These are phyloP conservation scores for Leptobrachium ailaonicum DNA, from an alignment of 2,113 vertebrate genomes.

Conservation along the genomic window DNA sequence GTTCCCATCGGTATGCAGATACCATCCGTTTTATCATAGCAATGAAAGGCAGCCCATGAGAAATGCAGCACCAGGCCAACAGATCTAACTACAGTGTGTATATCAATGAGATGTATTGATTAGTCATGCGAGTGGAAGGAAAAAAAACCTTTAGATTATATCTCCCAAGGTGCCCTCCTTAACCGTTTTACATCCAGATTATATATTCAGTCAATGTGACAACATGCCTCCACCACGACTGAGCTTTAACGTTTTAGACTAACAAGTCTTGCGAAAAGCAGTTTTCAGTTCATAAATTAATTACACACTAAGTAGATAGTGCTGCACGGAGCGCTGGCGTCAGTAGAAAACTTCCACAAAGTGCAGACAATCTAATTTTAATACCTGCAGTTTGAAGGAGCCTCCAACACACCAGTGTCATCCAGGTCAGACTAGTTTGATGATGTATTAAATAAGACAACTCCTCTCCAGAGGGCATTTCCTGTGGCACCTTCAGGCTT, in stretches of 20 bases:
- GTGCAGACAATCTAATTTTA: no score
- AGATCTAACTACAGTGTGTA: neutral
- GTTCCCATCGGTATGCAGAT: no score
- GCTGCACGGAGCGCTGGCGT: neutral
- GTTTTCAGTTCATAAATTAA: neutral
- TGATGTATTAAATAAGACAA: no score
- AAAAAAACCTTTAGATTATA: conserved; percentile 11
- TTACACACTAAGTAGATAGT: neutral
- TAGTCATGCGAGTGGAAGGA: neutral
- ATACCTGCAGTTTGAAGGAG: no score
- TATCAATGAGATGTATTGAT: conserved; percentile 26
- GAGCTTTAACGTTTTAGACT: neutral
- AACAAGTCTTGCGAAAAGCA: neutral
- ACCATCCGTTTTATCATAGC: no score
- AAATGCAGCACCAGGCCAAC: neutral
- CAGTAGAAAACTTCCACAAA: neutral
- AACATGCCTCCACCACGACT: neutral
- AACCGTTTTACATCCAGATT: conserved; percentile 1
- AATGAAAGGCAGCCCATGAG: conserved; percentile 12
- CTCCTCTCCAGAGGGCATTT: no score
- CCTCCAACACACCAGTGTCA: no score
- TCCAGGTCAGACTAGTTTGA: no score
- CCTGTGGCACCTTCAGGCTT: no score
- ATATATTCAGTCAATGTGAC: neutral
- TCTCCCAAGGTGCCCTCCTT: conserved; percentile 24